Conservation (phyloP, 2,797 vertebrate genomes). For the Pseudotriccus pelzelni region DNA sequence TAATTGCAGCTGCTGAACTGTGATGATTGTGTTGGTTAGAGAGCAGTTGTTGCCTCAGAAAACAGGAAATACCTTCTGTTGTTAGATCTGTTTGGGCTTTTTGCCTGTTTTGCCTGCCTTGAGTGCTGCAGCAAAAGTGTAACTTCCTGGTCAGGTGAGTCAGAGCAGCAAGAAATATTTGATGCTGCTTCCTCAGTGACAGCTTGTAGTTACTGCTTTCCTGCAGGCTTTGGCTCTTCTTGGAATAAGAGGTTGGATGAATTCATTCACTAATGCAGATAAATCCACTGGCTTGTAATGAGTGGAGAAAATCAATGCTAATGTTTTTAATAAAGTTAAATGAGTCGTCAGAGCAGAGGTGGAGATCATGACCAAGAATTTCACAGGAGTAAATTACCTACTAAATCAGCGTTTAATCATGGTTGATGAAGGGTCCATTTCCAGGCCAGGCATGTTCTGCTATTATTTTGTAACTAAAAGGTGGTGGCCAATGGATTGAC, state of each 20-base stretch:
- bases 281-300: background rate
- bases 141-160: background rate
- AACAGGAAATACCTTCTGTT: background rate
- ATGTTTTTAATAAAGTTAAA: slow-evolving; percentile 22
- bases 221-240: background rate
- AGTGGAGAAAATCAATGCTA: slow-evolving; percentile 22
- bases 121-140: background rate
- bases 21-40: background rate
- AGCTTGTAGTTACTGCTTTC: background rate
- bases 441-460: background rate
- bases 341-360: background rate
- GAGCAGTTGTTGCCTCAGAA: background rate
- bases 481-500: background rate
- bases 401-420: background rate
- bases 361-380: slow-evolving; percentile 1
- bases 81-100: background rate
- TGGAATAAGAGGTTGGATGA: background rate
- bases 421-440: background rate
- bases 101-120: background rate
- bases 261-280: background rate
- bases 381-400: background rate
- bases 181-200: background rate
- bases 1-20: background rate
- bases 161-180: background rate
- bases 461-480: background rate